Conservation (phyloP, 1,140 invertebrate species). For the Ceratosolen solmsi region DNA sequence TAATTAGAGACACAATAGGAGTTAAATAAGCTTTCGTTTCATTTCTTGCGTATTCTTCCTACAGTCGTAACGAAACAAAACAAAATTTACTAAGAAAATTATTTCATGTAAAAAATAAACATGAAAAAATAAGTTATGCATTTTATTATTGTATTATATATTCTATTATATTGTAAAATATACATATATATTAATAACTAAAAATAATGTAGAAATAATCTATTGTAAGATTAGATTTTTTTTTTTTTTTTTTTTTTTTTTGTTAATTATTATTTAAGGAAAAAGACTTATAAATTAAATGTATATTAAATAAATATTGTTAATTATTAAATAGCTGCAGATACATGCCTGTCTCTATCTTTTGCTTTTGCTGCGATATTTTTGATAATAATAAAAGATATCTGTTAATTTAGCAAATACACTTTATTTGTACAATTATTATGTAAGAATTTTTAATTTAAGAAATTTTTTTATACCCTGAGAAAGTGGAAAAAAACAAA, state of each 20-base stretch:
- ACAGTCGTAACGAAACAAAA: not conserved
- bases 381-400: not conserved
- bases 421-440: not conserved
- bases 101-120: not conserved
- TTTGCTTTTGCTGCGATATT: no score
- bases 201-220: no score
- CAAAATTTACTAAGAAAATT: conserved; percentile 3
- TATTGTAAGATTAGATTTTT: no score
- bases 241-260: no score
- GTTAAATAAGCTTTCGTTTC: not conserved
- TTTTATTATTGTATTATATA: not conserved
- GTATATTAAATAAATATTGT: no score
- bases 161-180: no score
- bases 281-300: no score
- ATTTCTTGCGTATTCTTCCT: not conserved
- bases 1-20: conserved; percentile 8
- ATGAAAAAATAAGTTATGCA: not conserved
- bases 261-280: no score
- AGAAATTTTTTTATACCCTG: not conserved
- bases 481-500: no score
- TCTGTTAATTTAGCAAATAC: not conserved
- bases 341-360: no score
- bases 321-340: no score
- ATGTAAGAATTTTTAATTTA: not conserved
- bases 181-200: no score